phyloP scores from a whole-genome alignment of 2,797 vertebrate genomes.

The Centroberyx gerrardi region DNA sequence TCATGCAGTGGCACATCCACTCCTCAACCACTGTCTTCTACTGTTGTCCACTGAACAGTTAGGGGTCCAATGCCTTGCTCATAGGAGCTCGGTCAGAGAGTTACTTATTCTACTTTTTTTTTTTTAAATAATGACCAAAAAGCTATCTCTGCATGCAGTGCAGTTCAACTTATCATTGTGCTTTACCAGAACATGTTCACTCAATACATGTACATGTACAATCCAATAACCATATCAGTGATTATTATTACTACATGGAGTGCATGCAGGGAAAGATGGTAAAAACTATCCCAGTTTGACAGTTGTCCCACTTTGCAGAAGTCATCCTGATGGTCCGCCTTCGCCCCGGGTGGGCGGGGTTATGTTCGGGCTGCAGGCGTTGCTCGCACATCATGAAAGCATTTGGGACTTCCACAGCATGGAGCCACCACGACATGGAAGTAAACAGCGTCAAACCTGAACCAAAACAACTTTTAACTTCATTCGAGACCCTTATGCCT shows the following conservation, averaged over 20 bases:
- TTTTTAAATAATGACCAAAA: no score
- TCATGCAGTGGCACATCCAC: background rate
- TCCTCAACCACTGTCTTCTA: background rate
- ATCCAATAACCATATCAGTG: no score
- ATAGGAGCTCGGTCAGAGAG: no score
- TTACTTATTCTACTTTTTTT: no score
- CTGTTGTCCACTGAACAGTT: background rate
- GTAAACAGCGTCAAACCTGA: background rate
- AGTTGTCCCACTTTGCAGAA: background rate
- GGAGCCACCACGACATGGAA: constrained; percentile 5
- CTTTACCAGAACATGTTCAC: no score
- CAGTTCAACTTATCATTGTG: no score
- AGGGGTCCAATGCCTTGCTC: background rate
- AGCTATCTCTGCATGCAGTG: no score
- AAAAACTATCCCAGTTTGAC: constrained; percentile 7
- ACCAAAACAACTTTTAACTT: constrained; percentile 11
- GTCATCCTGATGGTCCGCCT: constrained; percentile 61
- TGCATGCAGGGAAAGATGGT: constrained; percentile 8
- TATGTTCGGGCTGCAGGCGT: background rate
- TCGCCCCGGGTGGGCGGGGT: constrained; percentile 61
- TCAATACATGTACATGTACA: no score
- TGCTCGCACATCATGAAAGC: background rate
- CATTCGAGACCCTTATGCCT: background rate
- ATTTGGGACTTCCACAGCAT: constrained; percentile 32
- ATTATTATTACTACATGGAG: no score